A percentile compares a stretch with the other conserved stretches of the same genome.
phyloP scores from a whole-genome alignment of 2,797 vertebrate genomes.

The Myripristis murdjan region DNA sequence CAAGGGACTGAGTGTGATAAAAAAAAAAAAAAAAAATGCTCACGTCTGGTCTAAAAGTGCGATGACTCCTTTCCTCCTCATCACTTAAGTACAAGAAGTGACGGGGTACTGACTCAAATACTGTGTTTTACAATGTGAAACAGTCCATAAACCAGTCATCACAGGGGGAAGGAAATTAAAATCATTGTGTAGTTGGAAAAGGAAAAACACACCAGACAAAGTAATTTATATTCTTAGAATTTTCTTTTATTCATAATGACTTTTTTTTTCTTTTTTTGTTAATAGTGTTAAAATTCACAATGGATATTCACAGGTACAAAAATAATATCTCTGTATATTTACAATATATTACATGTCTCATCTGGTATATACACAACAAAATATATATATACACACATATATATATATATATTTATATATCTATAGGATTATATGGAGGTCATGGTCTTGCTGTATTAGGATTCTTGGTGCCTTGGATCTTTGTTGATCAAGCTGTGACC shows the following conservation, averaged over 20 bases:
- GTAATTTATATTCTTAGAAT: conserved; percentile 56
- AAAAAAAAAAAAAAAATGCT: conserved; percentile 8
- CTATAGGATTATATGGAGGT: conserved; percentile 46
- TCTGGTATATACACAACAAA: conserved; percentile 64
- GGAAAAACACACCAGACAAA: conserved; percentile 37
- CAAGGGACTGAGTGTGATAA: conserved; percentile 36
- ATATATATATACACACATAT: conserved; percentile 49
- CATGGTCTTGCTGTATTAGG: conserved; percentile 45
- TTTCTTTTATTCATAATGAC: conserved; percentile 70
- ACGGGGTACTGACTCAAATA: not conserved
- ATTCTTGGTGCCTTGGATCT: conserved; percentile 43
- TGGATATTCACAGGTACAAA: conserved; percentile 82
- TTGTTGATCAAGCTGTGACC: conserved; percentile 36
- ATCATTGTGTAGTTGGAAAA: conserved; percentile 2
- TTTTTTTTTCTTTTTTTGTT: conserved; percentile 60
- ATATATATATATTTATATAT: conserved; percentile 41
- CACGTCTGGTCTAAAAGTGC: conserved; percentile 33
- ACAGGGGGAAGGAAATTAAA: conserved; percentile 15
- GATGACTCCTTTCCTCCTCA: conserved; percentile 40
- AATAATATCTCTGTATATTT: conserved; percentile 85
- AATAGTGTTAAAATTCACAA: conserved; percentile 84
- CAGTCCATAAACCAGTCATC: conserved; percentile 1
- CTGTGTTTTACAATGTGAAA: conserved; percentile 36
- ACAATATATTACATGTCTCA: conserved; percentile 81
- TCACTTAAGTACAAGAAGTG: conserved; percentile 38